Evolutionary conservation across 2,113 vertebrate genomes (phyloP).

Genomic region (Mesembrinibis cayennensis): DNA sequence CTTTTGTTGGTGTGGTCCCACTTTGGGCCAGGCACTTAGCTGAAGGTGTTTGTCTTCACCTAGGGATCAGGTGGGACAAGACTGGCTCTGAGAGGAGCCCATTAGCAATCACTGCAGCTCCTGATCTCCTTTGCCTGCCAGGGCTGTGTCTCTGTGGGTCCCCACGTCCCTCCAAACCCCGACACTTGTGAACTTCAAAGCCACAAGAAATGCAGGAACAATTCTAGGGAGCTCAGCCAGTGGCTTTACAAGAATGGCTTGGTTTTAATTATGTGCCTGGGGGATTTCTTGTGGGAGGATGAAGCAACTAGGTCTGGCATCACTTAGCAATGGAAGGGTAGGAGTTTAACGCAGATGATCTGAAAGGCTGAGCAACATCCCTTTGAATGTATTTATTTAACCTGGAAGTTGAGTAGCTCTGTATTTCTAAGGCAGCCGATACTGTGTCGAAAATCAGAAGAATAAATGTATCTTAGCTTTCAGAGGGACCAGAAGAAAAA

Average conservation of each 20-base stretch:
- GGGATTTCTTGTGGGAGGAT: slow-evolving; percentile 26
- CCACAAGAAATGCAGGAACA: background rate
- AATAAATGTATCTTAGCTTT: background rate
- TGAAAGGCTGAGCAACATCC: slow-evolving; percentile 2
- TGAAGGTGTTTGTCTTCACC: background rate
- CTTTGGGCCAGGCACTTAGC: background rate
- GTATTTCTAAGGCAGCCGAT: background rate
- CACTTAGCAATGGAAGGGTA: background rate
- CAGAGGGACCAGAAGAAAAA: background rate
- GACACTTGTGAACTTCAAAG: background rate
- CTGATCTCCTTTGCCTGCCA: background rate
- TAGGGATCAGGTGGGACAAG: background rate
- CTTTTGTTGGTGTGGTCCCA: too few relatives aligned
- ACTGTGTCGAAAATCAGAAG: background rate
- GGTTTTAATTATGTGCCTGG: slow-evolving; percentile 17
- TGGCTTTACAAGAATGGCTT: background rate
- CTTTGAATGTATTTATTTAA: background rate
- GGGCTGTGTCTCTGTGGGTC: background rate
- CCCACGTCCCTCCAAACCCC: background rate
- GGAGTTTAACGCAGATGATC: background rate
- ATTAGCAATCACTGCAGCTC: background rate
- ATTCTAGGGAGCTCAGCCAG: background rate
- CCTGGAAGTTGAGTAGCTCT: background rate
- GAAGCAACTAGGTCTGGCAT: slow-evolving; percentile 12
- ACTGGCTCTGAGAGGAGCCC: background rate